These are phyloP conservation scores for Zoanthus gigantus DNA, from an alignment of 92 coral and sea anemone species.

Conservation along the genomic window DNA sequence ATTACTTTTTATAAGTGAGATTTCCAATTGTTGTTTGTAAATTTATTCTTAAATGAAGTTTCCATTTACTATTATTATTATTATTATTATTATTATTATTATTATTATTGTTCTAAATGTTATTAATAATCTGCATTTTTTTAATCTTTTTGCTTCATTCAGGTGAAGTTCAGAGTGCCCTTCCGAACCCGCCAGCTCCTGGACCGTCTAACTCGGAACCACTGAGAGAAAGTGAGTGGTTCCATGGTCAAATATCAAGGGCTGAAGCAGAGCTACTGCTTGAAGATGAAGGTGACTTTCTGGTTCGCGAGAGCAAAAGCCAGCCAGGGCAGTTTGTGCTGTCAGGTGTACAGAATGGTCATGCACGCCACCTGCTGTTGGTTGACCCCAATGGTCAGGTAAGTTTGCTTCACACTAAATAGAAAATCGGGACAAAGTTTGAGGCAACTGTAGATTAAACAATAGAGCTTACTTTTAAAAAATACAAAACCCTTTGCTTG, in stretches of 20 bases:
- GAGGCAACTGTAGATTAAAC: too few species aligned
- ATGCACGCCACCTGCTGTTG: constrained; percentile 83
- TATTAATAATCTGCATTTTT: not conserved
- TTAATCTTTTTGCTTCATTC: not conserved
- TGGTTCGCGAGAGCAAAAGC: constrained; percentile 93
- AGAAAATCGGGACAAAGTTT: not conserved
- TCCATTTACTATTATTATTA: too few species aligned
- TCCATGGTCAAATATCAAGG: constrained; percentile 88
- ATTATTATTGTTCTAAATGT: too few species aligned
- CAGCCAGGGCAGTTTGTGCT: constrained; percentile 97
- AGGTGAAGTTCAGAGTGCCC: constrained; percentile 34
- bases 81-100: too few species aligned
- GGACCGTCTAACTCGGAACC: constrained; percentile 1
- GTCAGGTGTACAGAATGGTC: constrained; percentile 86
- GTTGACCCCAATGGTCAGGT: constrained; percentile 98
- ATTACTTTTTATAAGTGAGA: too few species aligned
- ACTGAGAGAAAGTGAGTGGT: constrained; percentile 76
- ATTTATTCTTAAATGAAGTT: too few species aligned
- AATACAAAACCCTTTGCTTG: too few species aligned
- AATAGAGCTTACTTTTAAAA: too few species aligned
- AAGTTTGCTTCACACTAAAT: not conserved
- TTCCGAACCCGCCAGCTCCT: constrained; percentile 18
- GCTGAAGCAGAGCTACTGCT: constrained; percentile 90
- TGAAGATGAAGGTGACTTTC: constrained; percentile 93
- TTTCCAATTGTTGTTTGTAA: too few species aligned